Base-by-base conservation (phyloP, 2,888 invertebrate species). In the Parasteatoda lunata region DNA sequence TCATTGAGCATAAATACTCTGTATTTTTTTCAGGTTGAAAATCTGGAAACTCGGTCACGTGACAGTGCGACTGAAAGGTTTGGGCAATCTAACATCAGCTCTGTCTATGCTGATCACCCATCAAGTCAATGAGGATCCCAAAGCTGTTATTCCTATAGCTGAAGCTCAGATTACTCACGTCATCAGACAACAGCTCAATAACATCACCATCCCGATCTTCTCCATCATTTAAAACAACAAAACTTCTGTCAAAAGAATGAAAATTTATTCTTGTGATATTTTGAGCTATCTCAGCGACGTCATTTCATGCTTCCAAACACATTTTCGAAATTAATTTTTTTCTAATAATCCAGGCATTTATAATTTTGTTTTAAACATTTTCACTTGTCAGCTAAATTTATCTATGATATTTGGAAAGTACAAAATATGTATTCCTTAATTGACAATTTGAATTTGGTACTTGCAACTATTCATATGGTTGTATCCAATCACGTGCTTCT, bases 41-140 rank as follows among this genome's bases (percentile, higher is more conserved):
- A 89, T 90, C 5, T 90, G 89, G 89, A 88, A 89, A 64, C 86
- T 90, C 15, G 90, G 90, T 5, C 86, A 87, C 54, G 88, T 90
- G 45, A 84, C 84, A 0, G 88, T 90, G 4, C 77, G 89, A 5
- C 86, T 90, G 4, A 77, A 89, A 6, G 90, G 90, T 4, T 69
- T 90, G 48, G 90, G 90, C 13, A 90, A 90, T 69, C 78, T 90
- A 51, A 90, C 90, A 5, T 89, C 89, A 9, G 90, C 90, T 3
- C 70, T 90, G 6, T 89, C 90, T 48, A 90, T 90, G 90, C 59
- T 90, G 30, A 64, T 90, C 64, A 89, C 87, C 8, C 77, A 84
- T n/a, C 81, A 82, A 15, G 71, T 90, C 30, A 90, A 90, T 64
- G 88, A 89, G n/a, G 89, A 89, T 59, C 88, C 90, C 5, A 86